These are phyloP conservation scores for Merluccius polli DNA, from an alignment of 2,797 vertebrate genomes.

Conservation along the genomic window DNA sequence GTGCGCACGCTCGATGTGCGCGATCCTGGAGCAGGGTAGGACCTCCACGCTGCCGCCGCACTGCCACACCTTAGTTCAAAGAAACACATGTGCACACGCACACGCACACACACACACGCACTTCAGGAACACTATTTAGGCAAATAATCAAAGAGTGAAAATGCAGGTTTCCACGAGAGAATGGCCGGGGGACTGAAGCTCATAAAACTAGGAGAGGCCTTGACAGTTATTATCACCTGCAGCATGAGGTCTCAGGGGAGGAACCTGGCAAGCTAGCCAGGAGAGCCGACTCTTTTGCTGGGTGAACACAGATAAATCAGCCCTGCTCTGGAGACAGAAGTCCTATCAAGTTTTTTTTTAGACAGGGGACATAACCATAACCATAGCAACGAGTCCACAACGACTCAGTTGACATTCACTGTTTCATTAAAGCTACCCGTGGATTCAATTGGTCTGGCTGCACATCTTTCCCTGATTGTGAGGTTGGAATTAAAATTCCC, in stretches of 20 bases:
- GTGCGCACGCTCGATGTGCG: conserved; percentile 92
- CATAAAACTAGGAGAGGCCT: neutral
- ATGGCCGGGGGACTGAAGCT: neutral
- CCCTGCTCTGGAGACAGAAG: neutral
- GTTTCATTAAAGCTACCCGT: neutral
- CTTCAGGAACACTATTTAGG: neutral
- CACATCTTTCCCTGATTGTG: neutral
- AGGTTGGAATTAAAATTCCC: neutral
- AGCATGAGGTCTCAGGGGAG: too few species aligned
- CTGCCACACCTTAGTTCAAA: conserved; percentile 83
- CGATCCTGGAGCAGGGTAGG: conserved; percentile 90
- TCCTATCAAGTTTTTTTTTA: neutral
- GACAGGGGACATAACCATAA: neutral
- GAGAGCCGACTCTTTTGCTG: too few species aligned
- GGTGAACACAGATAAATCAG: too few species aligned
- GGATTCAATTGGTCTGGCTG: neutral
- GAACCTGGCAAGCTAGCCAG: too few species aligned
- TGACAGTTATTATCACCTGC: too few species aligned
- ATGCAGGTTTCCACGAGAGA: neutral
- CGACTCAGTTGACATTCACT: neutral
- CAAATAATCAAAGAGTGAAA: neutral
- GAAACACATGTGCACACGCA: neutral
- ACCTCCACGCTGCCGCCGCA: conserved; percentile 95
- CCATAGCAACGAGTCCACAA: neutral
- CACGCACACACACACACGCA: conserved; percentile 3